Evolutionary conservation across 2,888 invertebrate species (phyloP).

Genomic region (Pristionchus arcanus): DNA sequence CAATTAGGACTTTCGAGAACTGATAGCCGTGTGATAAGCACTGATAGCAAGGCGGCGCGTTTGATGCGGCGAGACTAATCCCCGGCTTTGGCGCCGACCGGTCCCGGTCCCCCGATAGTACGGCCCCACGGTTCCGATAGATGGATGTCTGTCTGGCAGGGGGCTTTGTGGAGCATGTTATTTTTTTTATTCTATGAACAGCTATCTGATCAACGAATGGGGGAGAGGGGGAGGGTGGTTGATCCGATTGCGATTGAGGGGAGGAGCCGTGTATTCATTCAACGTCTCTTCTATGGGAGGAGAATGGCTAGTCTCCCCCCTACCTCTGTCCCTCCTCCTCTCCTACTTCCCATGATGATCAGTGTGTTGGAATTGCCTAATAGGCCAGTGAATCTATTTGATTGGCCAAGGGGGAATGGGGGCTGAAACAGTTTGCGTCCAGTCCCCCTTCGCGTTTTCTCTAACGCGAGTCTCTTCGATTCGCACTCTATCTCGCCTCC

Average conservation of each 20-base stretch:
- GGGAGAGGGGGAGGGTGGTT: not conserved
- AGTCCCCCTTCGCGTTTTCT: not conserved
- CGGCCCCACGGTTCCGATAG: not conserved
- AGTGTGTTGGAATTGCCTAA: not conserved
- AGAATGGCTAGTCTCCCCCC: too few relatives aligned
- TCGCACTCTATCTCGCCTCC: not conserved
- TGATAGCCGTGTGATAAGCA: not conserved
- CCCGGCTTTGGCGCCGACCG: not conserved
- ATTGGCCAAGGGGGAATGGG: not conserved
- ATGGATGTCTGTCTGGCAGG: not conserved
- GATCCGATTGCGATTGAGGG: not conserved
- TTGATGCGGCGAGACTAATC: not conserved
- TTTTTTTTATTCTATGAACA: not conserved
- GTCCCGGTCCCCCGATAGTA: not conserved
- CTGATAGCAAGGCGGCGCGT: not conserved
- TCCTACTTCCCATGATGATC: not conserved
- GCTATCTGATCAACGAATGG: not conserved
- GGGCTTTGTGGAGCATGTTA: not conserved
- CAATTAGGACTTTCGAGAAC: conserved; percentile 6
- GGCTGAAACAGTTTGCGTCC: not conserved
- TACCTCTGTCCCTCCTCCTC: too few relatives aligned
- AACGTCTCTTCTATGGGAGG: too few relatives aligned
- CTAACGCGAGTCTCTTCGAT: not conserved
- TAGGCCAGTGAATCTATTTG: not conserved
- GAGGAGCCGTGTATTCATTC: not conserved